These are phyloP conservation scores for Eonycteris spelaea DNA, from an alignment of 2,113 vertebrate genomes.

Conservation along the genomic window DNA sequence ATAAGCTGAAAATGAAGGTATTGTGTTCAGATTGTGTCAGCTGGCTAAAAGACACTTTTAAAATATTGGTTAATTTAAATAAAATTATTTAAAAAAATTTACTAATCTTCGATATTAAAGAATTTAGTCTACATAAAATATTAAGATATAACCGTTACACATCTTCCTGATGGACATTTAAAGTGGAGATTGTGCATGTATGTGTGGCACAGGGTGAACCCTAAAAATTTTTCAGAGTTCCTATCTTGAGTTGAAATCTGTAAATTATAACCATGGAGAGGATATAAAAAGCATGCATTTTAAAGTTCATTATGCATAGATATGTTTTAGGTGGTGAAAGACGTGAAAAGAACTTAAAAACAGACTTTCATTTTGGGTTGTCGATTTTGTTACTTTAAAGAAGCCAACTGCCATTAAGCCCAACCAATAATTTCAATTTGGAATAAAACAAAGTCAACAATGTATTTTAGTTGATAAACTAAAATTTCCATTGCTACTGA, in stretches of 20 bases:
- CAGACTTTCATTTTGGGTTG: background rate
- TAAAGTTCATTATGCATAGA: slow-evolving; percentile 22
- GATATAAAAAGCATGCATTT: slow-evolving; percentile 41
- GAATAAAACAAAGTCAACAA: background rate
- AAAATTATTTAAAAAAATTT: background rate
- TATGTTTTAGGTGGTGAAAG: slow-evolving; percentile 30
- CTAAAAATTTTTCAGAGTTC: background rate
- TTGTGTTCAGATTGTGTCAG: slow-evolving; percentile 3
- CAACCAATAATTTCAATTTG: background rate
- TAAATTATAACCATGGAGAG: background rate
- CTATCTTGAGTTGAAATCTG: background rate
- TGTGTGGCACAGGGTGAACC: background rate
- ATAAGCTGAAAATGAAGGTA: slow-evolving; percentile 56
- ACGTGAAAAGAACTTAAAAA: background rate
- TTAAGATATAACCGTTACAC: background rate
- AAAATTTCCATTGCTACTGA: background rate
- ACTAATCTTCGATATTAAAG: slow-evolving; percentile 21
- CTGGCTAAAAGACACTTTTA: slow-evolving; percentile 34
- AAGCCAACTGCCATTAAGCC: background rate
- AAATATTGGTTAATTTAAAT: slow-evolving; percentile 43
- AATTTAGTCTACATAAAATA: background rate
- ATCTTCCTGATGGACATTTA: background rate
- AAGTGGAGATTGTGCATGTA: background rate
- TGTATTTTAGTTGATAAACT: background rate
- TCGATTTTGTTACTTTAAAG: slow-evolving; percentile 24